Evolutionary conservation across 1,140 invertebrate species (phyloP), one percentile per base, ranked within the genome.

Genomic region (Contarinia nasturtii): DNA sequence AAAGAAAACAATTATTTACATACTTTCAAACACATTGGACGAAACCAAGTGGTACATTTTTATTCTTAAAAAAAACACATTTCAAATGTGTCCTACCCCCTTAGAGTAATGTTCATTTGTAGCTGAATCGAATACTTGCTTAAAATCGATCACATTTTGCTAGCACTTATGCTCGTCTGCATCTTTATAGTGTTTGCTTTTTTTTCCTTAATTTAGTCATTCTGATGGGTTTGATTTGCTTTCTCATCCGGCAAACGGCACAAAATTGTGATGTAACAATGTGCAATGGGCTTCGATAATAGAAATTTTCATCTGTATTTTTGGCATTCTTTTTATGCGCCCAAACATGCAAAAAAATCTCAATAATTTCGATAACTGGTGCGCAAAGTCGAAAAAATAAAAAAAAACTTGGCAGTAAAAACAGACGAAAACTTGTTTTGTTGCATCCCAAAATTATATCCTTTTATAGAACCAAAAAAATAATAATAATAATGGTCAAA

Each of bases 221-320:
- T n/a, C n/a, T n/a, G n/a, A n/a, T n/a, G n/a, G n/a, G n/a, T n/a
- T n/a, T n/a, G n/a, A 27, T 27, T 27, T 27, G 27, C 27, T 27
- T 27, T 27, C 10, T 27, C 3, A 5, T 27, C 27, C 69, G 68
- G 48, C 74, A 76, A 12, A 66, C 51, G 14, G 67, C 70, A 51
- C 74, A 76, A 53, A 72, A 74, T 50, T 75, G 70, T 2, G 72
- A 68, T 3, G 68, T 65, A 34, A 73, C 64, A 0, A 65, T 58
- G 48, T 75, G 69, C 47, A 75, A 59, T 0, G 73, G 73, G 36
- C 72, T 74, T 44, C 70, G 67, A 50, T 70, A 75, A 42, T 70
- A 73, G 7, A 73, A 57, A 12, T 60, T 61, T 33, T 65, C 58
- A 43, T 70, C 60, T 48, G 64, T 65, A 14, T 72, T 56, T 14